A percentile compares a stretch with the other conserved stretches of the same genome.
phyloP scores from a whole-genome alignment of 2,797 vertebrate species.

The Alosa sapidissima region DNA sequence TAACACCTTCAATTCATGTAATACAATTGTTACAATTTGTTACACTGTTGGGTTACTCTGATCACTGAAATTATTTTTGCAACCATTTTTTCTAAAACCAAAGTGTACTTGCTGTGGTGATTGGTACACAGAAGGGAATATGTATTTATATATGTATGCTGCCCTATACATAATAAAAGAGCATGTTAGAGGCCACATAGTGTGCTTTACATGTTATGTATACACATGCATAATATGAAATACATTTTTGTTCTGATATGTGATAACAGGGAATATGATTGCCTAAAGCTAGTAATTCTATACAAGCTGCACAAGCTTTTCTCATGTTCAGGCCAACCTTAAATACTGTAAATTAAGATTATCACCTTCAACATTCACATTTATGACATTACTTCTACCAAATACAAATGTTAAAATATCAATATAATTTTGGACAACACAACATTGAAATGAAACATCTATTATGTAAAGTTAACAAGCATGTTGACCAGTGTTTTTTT shows the following conservation, averaged over 20 bases:
- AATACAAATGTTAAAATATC: too few species aligned
- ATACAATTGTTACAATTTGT: not conserved
- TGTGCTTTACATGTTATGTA: too few species aligned
- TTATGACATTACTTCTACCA: not conserved
- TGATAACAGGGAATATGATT: too few species aligned
- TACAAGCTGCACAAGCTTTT: not conserved
- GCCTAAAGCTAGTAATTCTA: not conserved
- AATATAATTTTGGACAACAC: too few species aligned
- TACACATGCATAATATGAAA: not conserved
- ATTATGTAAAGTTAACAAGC: too few species aligned
- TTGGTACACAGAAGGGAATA: not conserved
- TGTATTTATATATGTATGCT: too few species aligned
- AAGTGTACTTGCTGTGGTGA: too few species aligned
- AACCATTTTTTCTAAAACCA: too few species aligned
- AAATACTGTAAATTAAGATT: not conserved
- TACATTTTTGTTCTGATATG: not conserved
- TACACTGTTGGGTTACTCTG: not conserved
- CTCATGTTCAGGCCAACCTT: not conserved
- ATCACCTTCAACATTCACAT: not conserved
- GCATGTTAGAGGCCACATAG: not conserved
- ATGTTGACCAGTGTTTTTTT: too few species aligned
- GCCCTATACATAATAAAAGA: not conserved
- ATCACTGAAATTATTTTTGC: too few species aligned
- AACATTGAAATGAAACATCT: too few species aligned
- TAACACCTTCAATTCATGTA: not conserved